A percentile compares a stretch with the other conserved stretches of the same genome.
phyloP scores from a whole-genome alignment of 2,797 vertebrate species.

The Ptychobarbus kaznakovi region DNA sequence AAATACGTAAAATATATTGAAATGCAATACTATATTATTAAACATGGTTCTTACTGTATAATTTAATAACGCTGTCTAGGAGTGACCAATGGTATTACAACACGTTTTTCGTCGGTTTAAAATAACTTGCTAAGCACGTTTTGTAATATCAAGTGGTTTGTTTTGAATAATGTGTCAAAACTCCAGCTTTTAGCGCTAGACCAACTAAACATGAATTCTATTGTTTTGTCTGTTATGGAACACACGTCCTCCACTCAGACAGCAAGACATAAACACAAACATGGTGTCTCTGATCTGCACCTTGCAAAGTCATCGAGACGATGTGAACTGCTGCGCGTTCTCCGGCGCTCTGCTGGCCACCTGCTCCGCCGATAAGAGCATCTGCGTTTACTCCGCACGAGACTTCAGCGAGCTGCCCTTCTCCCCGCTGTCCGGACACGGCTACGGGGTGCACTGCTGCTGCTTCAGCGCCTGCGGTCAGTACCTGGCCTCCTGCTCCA shows the following conservation, averaged over 20 bases:
- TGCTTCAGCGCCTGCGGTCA: constrained; percentile 89
- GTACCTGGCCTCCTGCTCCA: constrained; percentile 90
- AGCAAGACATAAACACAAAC: constrained; percentile 62
- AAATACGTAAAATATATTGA: not conserved
- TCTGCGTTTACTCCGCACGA: constrained; percentile 82
- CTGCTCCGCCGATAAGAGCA: constrained; percentile 92
- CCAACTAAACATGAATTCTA: not conserved
- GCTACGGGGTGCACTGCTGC: constrained; percentile 93
- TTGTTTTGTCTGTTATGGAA: not conserved
- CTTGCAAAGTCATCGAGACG: constrained; percentile 85
- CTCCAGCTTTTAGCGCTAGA: not conserved
- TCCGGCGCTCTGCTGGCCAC: constrained; percentile 86
- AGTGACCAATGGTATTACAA: not conserved
- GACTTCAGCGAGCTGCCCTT: constrained; percentile 85
- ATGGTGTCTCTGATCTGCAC: constrained; percentile 90
- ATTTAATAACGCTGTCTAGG: not conserved
- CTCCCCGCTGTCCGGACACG: constrained; percentile 87
- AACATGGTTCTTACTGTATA: not conserved
- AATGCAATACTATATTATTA: not conserved
- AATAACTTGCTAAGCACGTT: not conserved
- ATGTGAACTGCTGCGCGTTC: constrained; percentile 91
- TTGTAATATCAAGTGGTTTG: not conserved
- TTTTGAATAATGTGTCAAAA: not conserved
- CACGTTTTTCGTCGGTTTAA: not conserved
- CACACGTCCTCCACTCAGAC: not conserved